These are phyloP conservation scores for Macrosoma leucophasiata DNA, from an alignment of 2,888 invertebrate species.

Conservation along the genomic window DNA sequence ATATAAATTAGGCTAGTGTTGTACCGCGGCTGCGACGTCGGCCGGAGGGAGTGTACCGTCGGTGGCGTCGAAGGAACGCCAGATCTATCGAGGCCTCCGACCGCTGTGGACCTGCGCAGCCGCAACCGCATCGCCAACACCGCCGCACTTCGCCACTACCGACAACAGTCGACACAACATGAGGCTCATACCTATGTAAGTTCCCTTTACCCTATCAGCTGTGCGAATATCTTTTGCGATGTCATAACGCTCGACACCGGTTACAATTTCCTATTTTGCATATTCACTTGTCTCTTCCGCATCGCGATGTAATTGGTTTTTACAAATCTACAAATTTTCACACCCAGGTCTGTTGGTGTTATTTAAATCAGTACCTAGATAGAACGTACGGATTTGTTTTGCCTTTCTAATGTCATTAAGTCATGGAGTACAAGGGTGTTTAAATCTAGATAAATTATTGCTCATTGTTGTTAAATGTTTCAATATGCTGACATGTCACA, in stretches of 20 bases:
- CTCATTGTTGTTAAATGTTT: no score
- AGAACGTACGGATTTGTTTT: constrained; percentile 28
- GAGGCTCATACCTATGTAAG: constrained; percentile 65
- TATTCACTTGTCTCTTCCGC: constrained; percentile 21
- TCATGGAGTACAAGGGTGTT: constrained; percentile 33
- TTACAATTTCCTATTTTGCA: no score
- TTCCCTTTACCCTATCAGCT: constrained; percentile 37
- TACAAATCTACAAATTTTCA: no score
- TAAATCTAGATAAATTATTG: no score
- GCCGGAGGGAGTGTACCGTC: constrained; percentile 39
- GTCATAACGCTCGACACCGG: constrained; percentile 14
- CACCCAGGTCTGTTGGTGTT: no score
- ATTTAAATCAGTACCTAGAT: no score
- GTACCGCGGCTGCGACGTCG: constrained; percentile 36
- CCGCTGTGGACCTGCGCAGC: constrained; percentile 60
- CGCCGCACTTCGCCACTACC: constrained; percentile 39
- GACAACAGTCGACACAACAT: constrained; percentile 38
- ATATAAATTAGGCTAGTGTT: constrained; percentile 49
- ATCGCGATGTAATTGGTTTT: constrained; percentile 32
- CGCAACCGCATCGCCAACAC: constrained; percentile 47
- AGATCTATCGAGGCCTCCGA: constrained; percentile 64
- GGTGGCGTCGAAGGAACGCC: constrained; percentile 42
- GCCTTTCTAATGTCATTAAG: constrained; percentile 53
- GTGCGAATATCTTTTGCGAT: constrained; percentile 63
- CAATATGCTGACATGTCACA: not conserved